Evolutionary conservation across 2,113 vertebrate genomes (phyloP), one percentile per base, ranked within the genome.

Genomic region (Corydoras maculifer): DNA sequence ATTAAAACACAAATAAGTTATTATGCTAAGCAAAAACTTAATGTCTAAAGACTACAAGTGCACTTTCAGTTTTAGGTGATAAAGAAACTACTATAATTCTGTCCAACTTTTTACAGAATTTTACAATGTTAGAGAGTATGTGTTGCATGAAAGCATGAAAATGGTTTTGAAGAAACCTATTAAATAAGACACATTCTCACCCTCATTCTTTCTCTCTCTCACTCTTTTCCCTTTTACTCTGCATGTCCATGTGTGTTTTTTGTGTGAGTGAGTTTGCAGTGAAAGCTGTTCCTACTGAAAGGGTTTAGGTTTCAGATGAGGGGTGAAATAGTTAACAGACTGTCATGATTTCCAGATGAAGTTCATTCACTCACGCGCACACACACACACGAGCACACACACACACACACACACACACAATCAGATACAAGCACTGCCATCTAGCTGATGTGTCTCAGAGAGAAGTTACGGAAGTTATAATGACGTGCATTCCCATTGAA

Each of bases 241-340:
- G 73, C 29, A 51, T 14, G 65, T 43, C 65, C 50, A 73, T 13
- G 31, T 49, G 63, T 68, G 74, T 25, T 25, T 25, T 25, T 25
- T 65, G 71, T 66, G 54, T 49, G 43, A 57, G 60, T 58, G 59
- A 48, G 64, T 31, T 65, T 10, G 55, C 9, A 30, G 31, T 65
- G 31, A 31, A 31, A 57, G 43, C 12, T 63, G 60, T 69, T 58
- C 73, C 70, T 68, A 76, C 65, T 58, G 63, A 73, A 74, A 77
- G 81, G 83, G 78, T 82, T 86, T 86, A 77, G 76, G 79, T 89
- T 87, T 84, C 87, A 88, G 80, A 72, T 32, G 71, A 75, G 73
- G 73, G 77, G 78, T 82, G 76, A 88, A 90, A 88, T 85, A 82
- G 86, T 85, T 85, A 85, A 85, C 85, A 87, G 84, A 86, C 84